These are phyloP conservation scores for Scyliorhinus canicula DNA, from an alignment of 2,797 vertebrate species.

Conservation along the genomic window DNA sequence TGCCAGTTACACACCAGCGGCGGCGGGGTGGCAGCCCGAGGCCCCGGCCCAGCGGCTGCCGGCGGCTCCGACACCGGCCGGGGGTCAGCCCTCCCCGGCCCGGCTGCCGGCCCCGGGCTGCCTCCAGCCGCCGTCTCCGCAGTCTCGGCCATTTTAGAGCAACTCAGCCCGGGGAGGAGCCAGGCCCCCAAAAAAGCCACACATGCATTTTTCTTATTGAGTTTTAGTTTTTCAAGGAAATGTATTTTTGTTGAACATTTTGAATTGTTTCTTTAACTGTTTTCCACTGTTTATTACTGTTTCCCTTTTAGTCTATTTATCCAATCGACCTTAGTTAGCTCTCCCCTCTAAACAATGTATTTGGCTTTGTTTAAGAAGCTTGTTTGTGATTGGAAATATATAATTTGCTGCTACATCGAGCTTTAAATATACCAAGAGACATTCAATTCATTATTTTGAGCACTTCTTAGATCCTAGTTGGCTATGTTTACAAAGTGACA, in stretches of 20 bases:
- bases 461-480: background rate
- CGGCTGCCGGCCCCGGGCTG: background rate
- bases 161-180: background rate
- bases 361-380: too few species aligned
- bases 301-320: too few species aligned
- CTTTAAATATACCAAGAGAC: background rate
- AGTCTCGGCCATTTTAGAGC: background rate
- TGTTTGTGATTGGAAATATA: background rate
- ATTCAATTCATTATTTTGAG: background rate
- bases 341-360: too few species aligned
- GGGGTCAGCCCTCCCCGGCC: background rate
- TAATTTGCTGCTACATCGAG: background rate
- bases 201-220: too few species aligned
- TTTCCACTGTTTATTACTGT: too few species aligned
- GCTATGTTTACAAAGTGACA: background rate
- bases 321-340: too few species aligned
- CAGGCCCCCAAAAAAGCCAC: too few species aligned
- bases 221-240: too few species aligned
- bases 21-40: background rate
- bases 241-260: too few species aligned
- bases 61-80: background rate
- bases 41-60: background rate
- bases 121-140: background rate
- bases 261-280: too few species aligned
- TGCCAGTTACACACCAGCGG: conserved; percentile 77